Base-by-base conservation (phyloP, 2,113 vertebrate species). In the Corvus moneduloides region DNA sequence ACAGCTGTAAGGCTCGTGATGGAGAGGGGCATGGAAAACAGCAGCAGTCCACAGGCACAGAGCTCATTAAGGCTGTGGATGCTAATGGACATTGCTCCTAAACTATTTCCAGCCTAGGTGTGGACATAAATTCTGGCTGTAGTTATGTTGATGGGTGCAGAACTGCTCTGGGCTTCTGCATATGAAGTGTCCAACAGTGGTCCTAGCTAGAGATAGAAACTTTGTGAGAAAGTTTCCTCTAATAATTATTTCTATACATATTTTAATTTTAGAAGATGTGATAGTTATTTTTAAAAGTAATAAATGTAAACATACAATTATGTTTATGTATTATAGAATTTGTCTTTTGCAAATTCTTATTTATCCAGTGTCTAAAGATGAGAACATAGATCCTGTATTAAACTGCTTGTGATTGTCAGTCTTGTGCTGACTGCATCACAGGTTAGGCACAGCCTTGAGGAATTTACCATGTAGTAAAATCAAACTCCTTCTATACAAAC, bases 1-100 rank as follows among this genome's bases (percentile, higher is more conserved):
- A 88, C 0, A 0, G 17, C 58, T 80, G 59, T 21, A 73, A 72
- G 54, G 51, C 19, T 63, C 0, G 0, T 46, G 79, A 13, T 3
- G 1, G 41, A 86, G 33, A 61, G 16, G 10, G 35, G 10, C 33
- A 14, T 27, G 54, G 68, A 63, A 73, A 68, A 24, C 20, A 51
- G 73, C 58, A 82, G 41, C 16, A 39, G 20, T 7, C 21, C 39
- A 7, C 43, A 83, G 49, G 16, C 17, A 26, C 7, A 4, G 15
- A 18, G 26, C 26, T 68, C 32, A 11, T 10, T 46, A n/a, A 55
- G 18, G 69, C 6, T 52, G 68, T 41, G 39, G 49, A 51, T 9
- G 18, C 10, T 63, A 26, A 46, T 0, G 1, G 41, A 21, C 12
- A 5, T 39, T 58, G 41, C 35, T 75, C 44, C 51, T 52, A 56